Evolutionary conservation across 2,113 vertebrate species (phyloP), one percentile per base, ranked within the genome.

Genomic region (Pterocles gutturalis): DNA sequence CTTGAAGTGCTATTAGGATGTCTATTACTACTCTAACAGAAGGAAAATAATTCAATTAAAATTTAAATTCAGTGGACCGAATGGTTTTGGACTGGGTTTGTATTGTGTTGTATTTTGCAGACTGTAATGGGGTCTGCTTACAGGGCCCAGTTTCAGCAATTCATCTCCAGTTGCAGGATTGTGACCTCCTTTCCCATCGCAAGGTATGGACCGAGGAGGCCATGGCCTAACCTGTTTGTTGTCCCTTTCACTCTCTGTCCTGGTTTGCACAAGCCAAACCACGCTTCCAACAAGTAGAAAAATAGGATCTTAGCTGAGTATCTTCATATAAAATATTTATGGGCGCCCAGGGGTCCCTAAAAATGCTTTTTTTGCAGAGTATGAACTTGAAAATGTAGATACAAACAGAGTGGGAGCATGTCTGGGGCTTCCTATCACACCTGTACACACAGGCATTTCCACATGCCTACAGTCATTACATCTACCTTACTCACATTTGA

Each of bases 281-380:
- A 55, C 12, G 34, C 7, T 78, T 57, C 24, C 1, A 2, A 8
- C 16, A 72, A 49, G 60, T 2, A 43, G 19, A 85, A 58, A 21
- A 69, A 29, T 2, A 71, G 5, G 21, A 31, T 3, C 1, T 60
- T 33, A 15, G 19, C n/a, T 54, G n/a, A 48, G 5, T 60, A 31
- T 28, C 16, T 84, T 89, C 3, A 41, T n/a, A 5, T 22, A 28
- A 48, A 33, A 24, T 41, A 57, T 76, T 41, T 16, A 28, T 45
- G 33, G 11, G 10, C 16, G 12, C 3, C 29, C 0, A 0, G 19
- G 20, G 7, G 15, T 19, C 24, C 46, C 14, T 38, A 46, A 75
- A 69, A 89, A 66, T 28, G 17, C 6, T n/a, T 3, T 58, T 79
- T 82, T 79, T 71, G 24, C 36, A 62, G 36, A 62, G 48, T 18